These are phyloP conservation scores for Luperina nickerlii DNA, from an alignment of 2,888 invertebrate genomes.

Conservation along the genomic window DNA sequence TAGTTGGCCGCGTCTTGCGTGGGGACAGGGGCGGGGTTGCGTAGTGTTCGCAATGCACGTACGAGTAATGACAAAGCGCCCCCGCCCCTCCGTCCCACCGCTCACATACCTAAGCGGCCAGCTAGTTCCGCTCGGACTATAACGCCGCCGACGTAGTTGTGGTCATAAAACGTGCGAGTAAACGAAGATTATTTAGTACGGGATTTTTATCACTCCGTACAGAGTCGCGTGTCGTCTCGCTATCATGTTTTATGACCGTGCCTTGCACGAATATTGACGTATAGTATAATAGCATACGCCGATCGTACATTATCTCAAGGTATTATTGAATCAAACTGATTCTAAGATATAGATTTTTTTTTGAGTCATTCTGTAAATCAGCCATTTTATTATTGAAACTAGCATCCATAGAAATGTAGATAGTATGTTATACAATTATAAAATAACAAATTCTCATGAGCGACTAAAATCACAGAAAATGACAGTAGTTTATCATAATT, in stretches of 20 bases:
- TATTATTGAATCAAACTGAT: neutral
- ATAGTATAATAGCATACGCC: neutral
- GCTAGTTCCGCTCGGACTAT: no score
- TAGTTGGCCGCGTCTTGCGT: no score
- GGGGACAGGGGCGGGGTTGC: no score
- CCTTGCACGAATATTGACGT: neutral
- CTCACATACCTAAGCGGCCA: no score
- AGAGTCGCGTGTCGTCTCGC: neutral
- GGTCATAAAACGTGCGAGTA: slow-evolving; percentile 1
- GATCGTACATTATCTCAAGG: neutral
- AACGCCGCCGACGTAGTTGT: neutral
- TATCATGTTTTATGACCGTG: neutral
- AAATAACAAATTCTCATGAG: slow-evolving; percentile 8
- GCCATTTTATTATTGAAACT: slow-evolving; percentile 36
- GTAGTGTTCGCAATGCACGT: no score
- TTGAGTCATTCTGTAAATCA: slow-evolving; percentile 38
- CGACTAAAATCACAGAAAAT: slow-evolving; percentile 22
- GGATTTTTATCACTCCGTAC: neutral
- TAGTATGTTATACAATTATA: slow-evolving; percentile 47
- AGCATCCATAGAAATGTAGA: slow-evolving; percentile 46
- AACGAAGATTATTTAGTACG: neutral
- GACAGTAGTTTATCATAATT: neutral
- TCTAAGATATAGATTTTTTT: neutral
- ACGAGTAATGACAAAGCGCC: no score
- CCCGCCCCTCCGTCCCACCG: no score